phyloP scores from a whole-genome alignment of 2,113 vertebrate genomes.

The Oreochromis aureus region DNA sequence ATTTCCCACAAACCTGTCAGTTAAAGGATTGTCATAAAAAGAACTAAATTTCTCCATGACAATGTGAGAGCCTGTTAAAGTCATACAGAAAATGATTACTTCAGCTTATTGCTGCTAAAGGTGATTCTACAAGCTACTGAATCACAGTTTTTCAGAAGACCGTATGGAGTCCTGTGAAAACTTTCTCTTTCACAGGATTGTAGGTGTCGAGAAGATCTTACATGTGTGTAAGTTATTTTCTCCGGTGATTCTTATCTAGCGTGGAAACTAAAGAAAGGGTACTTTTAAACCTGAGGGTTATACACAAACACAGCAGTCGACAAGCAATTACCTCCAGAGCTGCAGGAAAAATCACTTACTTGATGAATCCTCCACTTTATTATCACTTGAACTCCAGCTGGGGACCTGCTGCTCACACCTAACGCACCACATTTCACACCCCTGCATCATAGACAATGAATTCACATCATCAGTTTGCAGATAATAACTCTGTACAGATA shows the following conservation, averaged over 20 bases:
- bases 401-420: background rate
- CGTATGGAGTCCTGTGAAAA: background rate
- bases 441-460: background rate
- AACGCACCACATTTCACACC: background rate
- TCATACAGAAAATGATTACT: background rate
- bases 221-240: background rate
- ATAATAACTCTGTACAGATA: background rate
- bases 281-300: background rate
- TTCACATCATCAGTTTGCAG: background rate
- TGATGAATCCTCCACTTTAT: constrained; percentile 13
- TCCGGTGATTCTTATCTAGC: background rate
- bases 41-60: background rate
- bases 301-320: background rate
- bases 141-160: background rate
- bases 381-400: constrained; percentile 7
- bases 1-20: background rate
- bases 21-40: background rate
- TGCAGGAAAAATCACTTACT: constrained; percentile 1
- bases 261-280: background rate
- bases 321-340: background rate
- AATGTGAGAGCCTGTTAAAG: background rate
- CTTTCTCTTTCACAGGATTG: background rate
- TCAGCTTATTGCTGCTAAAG: background rate
- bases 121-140: background rate
- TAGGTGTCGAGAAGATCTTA: background rate